Evolutionary conservation across 2,113 vertebrate species (phyloP).

Genomic region (Stigmatopora argus): DNA sequence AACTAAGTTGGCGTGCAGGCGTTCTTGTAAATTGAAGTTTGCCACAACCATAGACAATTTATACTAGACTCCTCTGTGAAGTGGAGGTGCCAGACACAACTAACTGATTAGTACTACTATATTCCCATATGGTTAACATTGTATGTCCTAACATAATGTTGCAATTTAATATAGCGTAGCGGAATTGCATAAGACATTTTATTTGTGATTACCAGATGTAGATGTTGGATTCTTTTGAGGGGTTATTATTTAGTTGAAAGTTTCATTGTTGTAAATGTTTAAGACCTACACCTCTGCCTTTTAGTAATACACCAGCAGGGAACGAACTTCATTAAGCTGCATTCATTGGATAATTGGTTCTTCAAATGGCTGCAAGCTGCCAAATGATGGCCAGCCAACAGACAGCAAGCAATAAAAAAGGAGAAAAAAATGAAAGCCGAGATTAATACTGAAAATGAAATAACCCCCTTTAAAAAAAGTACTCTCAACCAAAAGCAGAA

Average conservation of each 20-base stretch:
- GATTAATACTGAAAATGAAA: conserved; percentile 17
- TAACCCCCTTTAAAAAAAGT: conserved; percentile 42
- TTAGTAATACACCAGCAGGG: conserved; percentile 60
- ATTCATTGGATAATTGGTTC: conserved; percentile 73
- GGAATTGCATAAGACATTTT: conserved; percentile 26
- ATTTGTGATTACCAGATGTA: conserved; percentile 31
- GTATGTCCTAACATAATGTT: no score
- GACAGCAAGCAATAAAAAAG: conserved; percentile 55
- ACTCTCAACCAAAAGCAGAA: conserved; percentile 47
- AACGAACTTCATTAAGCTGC: conserved; percentile 66
- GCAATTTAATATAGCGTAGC: conserved; percentile 15
- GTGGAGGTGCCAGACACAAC: no score
- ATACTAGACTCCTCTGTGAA: no score
- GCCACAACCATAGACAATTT: no score
- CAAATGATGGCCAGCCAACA: conserved; percentile 61
- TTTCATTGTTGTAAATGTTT: conserved; percentile 47
- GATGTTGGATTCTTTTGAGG: conserved; percentile 36
- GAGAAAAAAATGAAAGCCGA: conserved; percentile 39
- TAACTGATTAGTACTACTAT: no score
- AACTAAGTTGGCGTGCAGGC: no score
- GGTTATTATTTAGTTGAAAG: conserved; percentile 40
- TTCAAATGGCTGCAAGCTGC: conserved; percentile 69
- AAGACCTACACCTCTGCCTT: conserved; percentile 55
- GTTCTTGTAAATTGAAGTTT: no score
- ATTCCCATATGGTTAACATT: no score